Base-by-base conservation (phyloP, 2,888 invertebrate genomes). In the Ophioninae sp. region DNA sequence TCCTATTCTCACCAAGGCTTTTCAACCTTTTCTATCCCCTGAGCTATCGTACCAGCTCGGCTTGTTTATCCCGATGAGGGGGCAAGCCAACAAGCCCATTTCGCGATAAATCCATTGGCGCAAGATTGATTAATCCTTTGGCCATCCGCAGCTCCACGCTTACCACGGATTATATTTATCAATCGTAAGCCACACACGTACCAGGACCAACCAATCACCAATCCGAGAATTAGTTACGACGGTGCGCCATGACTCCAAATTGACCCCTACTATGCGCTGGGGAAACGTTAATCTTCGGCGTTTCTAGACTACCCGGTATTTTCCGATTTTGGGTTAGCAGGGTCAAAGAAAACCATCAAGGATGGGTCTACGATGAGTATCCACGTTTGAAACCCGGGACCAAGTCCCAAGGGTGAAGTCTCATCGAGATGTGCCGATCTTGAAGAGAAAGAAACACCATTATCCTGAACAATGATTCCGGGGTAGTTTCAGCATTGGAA, bases 51-150 rank as follows among this genome's bases (percentile, higher is more conserved):
- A 44, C 72, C 70, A 30, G 21, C 39, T 6, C 30, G 20, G 0
- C 56, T 50, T 23, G 41, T 62, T 73, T 23, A 73, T 69, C 61
- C 56, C 39, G 41, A 59, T 50, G n/a, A 20, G 39, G 23, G 41
- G 21, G 59, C 64, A 10, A 65, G 37, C 39, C 21, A 20, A 59
- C 75, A 76, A 78, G 37, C 70, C 37, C 17, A 57, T 56, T 20
- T 78, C 68, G 76, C 83, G n/a, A 80, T 82, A 83, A 86, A 85
- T 86, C 78, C 77, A 82, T 76, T 59, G 81, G 62, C 56, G 75
- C 76, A 79, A 76, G 75, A 62, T 76, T 74, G 80, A 82, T 74
- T 85, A 85, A 83, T 85, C 79, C 78, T 17, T 13, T 56, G 39
- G 37, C 64, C 23, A 64, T 61, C 30, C 70, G 61, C 57, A 21